phyloP scores from a whole-genome alignment of 37 sponge, comb jelly and placozoan species.

The Chondrosia reniformis region DNA sequence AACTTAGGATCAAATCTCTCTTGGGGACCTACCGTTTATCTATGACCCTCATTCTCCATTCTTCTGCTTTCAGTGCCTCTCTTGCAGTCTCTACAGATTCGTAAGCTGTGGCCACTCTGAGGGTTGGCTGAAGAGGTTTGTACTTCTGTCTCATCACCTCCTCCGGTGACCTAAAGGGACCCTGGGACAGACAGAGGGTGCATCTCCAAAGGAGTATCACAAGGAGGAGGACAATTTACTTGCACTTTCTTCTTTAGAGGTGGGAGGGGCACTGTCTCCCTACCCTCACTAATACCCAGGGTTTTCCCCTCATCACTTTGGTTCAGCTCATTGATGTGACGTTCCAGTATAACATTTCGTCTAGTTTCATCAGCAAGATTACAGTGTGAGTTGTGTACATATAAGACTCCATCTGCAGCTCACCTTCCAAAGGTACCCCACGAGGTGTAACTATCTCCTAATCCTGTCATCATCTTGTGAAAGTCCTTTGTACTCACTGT shows the following conservation, averaged over 20 bases:
- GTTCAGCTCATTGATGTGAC: no score
- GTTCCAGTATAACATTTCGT: no score
- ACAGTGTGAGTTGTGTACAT: no score
- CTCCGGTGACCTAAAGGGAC: constrained; percentile 55
- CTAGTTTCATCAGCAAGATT: no score
- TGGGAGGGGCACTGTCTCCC: not conserved
- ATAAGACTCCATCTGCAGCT: no score
- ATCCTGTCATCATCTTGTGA: not conserved
- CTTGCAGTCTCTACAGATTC: constrained; percentile 63
- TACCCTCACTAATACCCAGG: no score
- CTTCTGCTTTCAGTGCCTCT: constrained; percentile 46
- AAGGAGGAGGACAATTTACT: no score
- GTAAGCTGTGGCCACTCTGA: constrained; percentile 57
- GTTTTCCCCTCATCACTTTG: no score
- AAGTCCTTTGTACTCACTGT: constrained; percentile 16
- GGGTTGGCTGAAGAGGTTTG: constrained; percentile 50
- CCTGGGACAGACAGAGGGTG: constrained; percentile 30
- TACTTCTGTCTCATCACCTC: constrained; percentile 45
- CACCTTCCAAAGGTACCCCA: not conserved
- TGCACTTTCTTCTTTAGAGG: not conserved
- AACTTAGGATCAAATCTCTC: not conserved
- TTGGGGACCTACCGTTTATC: constrained; percentile 27
- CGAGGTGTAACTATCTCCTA: not conserved
- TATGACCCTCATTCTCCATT: constrained; percentile 40
- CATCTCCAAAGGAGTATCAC: no score